These are phyloP conservation scores for Pecten maximus DNA, from an alignment of 2,888 invertebrate species.

Conservation along the genomic window DNA sequence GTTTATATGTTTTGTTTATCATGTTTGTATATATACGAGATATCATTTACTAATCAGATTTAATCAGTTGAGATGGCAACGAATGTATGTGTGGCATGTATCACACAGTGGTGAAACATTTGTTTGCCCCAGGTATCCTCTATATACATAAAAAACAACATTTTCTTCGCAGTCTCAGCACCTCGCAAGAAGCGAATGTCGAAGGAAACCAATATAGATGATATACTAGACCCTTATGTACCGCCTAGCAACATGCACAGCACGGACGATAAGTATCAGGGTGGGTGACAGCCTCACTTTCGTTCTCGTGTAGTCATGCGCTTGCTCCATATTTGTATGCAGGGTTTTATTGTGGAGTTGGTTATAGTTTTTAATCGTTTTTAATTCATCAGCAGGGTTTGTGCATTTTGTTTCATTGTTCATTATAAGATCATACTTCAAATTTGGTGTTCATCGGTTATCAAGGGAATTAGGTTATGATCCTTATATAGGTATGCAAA, in stretches of 20 bases:
- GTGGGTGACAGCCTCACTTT: neutral
- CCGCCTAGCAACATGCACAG: slow-evolving; percentile 35
- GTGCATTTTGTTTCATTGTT: neutral
- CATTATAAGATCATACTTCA: neutral
- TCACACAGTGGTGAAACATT: neutral
- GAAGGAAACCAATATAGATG: slow-evolving; percentile 65
- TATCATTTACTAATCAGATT: neutral
- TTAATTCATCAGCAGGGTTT: neutral
- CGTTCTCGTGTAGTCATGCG: neutral
- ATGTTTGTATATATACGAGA: too few relatives aligned
- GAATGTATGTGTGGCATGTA: neutral
- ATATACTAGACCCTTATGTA: slow-evolving; percentile 58
- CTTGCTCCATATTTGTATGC: slow-evolving; percentile 2
- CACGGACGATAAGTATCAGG: slow-evolving; percentile 25
- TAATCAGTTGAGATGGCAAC: too few relatives aligned
- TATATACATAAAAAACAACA: neutral
- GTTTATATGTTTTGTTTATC: neutral
- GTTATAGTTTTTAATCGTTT: neutral
- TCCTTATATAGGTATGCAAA: too few relatives aligned
- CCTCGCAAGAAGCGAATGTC: slow-evolving; percentile 57
- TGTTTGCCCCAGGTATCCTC: neutral
- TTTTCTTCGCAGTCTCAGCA: neutral
- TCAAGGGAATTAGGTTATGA: neutral
- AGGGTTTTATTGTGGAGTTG: slow-evolving; percentile 16
- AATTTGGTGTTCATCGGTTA: neutral